phyloP scores from a whole-genome alignment of 2,113 vertebrate species.

The Mastomys natalensis region DNA sequence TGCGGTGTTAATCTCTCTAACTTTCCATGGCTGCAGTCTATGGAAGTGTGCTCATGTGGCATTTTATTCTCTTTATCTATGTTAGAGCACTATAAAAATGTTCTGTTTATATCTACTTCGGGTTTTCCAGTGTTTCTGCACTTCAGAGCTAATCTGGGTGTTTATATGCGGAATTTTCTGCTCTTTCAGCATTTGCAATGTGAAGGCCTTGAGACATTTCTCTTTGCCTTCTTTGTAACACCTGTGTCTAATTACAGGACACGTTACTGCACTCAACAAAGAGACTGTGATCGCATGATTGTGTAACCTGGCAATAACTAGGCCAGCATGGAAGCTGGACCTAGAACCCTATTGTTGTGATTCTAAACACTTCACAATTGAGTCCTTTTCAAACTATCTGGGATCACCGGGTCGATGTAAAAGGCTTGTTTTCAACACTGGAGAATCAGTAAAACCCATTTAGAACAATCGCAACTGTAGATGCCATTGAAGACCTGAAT shows the following conservation, averaged over 20 bases:
- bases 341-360: not conserved
- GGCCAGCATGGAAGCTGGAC: not conserved
- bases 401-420: slow-evolving; percentile 14
- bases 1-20: not conserved
- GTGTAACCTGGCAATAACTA: not conserved
- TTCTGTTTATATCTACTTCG: slow-evolving; percentile 1
- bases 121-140: slow-evolving; percentile 12
- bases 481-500: slow-evolving; percentile 18
- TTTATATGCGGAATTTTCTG: slow-evolving; percentile 10
- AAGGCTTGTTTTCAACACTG: slow-evolving; percentile 29
- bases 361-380: not conserved
- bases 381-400: slow-evolving; percentile 39
- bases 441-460: slow-evolving; percentile 43
- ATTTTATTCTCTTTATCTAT: slow-evolving; percentile 39
- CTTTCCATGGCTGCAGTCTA: not conserved
- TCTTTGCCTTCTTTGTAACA: not conserved
- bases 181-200: slow-evolving; percentile 29
- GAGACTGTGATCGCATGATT: not conserved
- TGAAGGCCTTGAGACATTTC: not conserved
- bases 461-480: slow-evolving; percentile 38
- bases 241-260: slow-evolving; percentile 43
- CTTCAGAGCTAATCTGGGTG: slow-evolving; percentile 17
- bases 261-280: not conserved
- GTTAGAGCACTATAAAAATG: not conserved
- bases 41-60: not conserved